Conservation (phyloP, 2,888 invertebrate genomes). For the Sialis fuliginosa region DNA sequence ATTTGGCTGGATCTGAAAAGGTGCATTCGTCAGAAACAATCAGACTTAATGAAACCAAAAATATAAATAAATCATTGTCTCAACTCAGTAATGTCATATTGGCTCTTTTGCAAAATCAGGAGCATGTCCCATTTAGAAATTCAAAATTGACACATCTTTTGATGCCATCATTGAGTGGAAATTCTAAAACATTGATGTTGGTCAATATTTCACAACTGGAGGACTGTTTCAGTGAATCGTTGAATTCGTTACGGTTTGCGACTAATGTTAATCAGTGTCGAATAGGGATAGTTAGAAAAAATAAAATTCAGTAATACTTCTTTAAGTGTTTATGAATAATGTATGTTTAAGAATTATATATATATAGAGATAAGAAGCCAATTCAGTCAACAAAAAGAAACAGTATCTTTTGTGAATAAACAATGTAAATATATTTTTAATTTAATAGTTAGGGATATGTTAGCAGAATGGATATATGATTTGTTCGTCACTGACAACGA, state of each 20-base stretch:
- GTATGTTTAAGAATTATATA: too few relatives aligned
- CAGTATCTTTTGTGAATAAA: too few relatives aligned
- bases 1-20: constrained; percentile 76
- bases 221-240: constrained; percentile 68
- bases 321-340: too few relatives aligned
- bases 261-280: constrained; percentile 72
- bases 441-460: too few relatives aligned
- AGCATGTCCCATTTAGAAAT: constrained; percentile 76
- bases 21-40: constrained; percentile 31
- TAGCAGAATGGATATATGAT: too few relatives aligned
- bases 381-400: too few relatives aligned
- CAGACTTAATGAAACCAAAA: constrained; percentile 66
- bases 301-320: too few relatives aligned
- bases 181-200: constrained; percentile 86
- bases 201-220: constrained; percentile 78
- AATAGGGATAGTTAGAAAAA: constrained; percentile 51
- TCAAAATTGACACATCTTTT: constrained; percentile 77
- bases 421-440: too few relatives aligned
- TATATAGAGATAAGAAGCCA: too few relatives aligned
- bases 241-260: constrained; percentile 78
- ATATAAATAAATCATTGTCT: constrained; percentile 67
- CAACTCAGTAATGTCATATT: constrained; percentile 68
- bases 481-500: too few relatives aligned
- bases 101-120: constrained; percentile 64
- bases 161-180: constrained; percentile 82